Evolutionary conservation across 2,888 invertebrate species (phyloP).

Genomic region (Eupithecia exiguata): DNA sequence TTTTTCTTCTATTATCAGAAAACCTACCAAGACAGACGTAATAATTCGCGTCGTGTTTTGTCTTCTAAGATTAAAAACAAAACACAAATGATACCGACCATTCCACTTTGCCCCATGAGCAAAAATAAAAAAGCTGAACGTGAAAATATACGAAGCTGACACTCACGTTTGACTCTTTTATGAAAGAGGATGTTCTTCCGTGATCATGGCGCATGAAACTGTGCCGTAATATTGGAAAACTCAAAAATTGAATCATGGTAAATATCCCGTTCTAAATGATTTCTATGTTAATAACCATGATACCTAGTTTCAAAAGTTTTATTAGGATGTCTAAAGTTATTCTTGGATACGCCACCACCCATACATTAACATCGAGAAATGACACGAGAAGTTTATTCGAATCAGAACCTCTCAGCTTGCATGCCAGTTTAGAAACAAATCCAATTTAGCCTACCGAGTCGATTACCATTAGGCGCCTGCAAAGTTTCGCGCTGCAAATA

Average conservation of each 20-base stretch:
- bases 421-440: slow-evolving; percentile 23
- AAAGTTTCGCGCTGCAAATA: slow-evolving; percentile 29
- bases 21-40: not conserved
- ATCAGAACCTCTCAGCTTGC: slow-evolving; percentile 4
- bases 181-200: not conserved
- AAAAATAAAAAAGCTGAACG: not conserved
- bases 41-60: not conserved
- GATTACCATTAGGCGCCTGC: slow-evolving; percentile 30
- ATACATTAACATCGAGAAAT: slow-evolving; percentile 3
- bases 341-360: not conserved
- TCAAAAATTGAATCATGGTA: no score
- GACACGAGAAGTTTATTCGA: slow-evolving; percentile 9
- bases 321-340: no score
- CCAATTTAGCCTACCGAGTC: slow-evolving; percentile 20
- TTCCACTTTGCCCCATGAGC: not conserved
- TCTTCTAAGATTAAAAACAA: not conserved
- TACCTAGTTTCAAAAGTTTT: no score
- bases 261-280: no score
- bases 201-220: no score
- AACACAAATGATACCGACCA: not conserved
- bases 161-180: not conserved
- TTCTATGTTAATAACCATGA: no score
- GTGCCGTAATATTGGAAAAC: no score
- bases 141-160: not conserved
- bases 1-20: not conserved